phyloP scores from a whole-genome alignment of 2,113 vertebrate species.

The Otus sunia region DNA sequence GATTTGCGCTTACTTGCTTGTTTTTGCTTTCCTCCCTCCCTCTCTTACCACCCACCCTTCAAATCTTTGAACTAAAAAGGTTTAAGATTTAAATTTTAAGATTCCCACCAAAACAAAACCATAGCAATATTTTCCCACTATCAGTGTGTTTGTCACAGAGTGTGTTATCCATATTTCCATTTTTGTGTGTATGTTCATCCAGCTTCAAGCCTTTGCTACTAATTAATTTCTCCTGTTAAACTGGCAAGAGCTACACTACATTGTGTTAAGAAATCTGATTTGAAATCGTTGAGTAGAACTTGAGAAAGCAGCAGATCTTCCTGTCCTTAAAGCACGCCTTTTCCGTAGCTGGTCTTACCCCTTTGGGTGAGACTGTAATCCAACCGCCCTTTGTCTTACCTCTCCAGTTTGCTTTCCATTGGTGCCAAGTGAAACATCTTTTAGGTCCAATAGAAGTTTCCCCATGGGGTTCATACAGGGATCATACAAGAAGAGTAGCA shows the following conservation, averaged over 20 bases:
- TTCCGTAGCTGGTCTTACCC: background rate
- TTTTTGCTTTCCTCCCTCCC: background rate
- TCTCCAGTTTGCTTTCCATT: background rate
- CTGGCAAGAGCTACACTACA: background rate
- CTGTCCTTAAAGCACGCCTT: background rate
- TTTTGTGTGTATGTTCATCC: background rate
- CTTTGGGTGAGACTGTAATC: background rate
- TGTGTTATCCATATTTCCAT: background rate
- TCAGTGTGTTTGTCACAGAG: background rate
- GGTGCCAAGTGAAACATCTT: background rate
- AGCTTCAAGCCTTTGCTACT: background rate
- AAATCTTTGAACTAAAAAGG: background rate
- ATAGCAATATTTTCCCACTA: background rate
- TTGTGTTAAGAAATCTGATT: constrained; percentile 21
- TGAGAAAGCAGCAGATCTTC: background rate
- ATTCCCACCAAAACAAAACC: background rate
- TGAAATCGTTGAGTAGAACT: background rate
- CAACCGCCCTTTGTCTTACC: background rate
- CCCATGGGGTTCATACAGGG: background rate
- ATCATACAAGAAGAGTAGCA: background rate
- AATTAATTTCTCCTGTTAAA: background rate
- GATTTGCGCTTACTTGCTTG: background rate
- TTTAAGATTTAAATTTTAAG: background rate
- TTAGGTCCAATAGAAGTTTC: background rate
- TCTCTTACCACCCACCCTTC: background rate